Evolutionary conservation across 2,888 invertebrate species (phyloP), one percentile per base, ranked within the genome.

Genomic region (Bursaphelenchus okinawaensis): DNA sequence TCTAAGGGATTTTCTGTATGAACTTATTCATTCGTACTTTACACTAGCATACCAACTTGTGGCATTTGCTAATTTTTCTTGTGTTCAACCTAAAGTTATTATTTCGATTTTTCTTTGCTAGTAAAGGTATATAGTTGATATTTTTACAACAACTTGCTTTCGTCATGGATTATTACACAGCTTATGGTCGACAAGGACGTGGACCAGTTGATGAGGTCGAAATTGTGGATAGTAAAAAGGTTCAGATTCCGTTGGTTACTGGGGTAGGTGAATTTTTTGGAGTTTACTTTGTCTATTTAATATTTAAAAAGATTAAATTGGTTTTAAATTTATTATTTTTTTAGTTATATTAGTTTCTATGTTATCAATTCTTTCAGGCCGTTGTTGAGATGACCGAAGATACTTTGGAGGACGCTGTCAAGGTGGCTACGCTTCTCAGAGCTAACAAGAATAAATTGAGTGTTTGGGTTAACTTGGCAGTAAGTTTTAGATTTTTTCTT

Each of bases 401-500:
- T 6, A 40, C 12, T 4, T 40, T 40, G 40, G 40, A 40, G 40
- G 40, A 40, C n/a, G 12, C 40, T 40, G 16, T 12, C 3, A 12
- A 40, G n/a, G 40, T 40, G 12, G 40, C n/a, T 40, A n/a, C 12
- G n/a, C 40, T 40, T 4, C 40, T 40, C 12, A 12, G 40, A 16
- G 12, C 40, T n/a, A 40, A 40, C 6, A 12, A n/a, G 6, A n/a
- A 16, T n/a, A 40, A 40, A 40, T n/a, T 40, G 16, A 40, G 40
- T 40, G 40, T 57, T 23, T 28, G 57, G 24, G 29, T 57, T 19
- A 23, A 22, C 22, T 16, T 57, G 29, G 57, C 57, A 22, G 57
- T 57, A 28, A 57, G 57, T 57, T 40, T 57, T 27, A 16, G 57
- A 12, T 26, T 56, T 24, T 4, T 28, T 52, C 8, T 52, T 52